These are phyloP conservation scores for Noctilio leporinus DNA, from an alignment of 2,113 vertebrate genomes.

Conservation along the genomic window DNA sequence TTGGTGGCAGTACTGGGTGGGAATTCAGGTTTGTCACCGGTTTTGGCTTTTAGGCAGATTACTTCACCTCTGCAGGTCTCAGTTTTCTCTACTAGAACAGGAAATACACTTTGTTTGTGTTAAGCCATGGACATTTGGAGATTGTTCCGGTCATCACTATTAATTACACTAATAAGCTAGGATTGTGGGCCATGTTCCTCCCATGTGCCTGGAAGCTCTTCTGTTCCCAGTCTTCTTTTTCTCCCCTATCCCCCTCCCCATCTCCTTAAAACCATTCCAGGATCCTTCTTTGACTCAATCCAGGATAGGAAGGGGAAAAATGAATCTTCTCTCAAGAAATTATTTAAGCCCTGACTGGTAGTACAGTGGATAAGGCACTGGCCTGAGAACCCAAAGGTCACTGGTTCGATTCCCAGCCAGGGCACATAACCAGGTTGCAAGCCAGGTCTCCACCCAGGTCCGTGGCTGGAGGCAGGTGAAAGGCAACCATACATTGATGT, in stretches of 20 bases:
- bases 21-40: neutral
- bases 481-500: too few relatives aligned
- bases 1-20: neutral
- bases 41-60: neutral
- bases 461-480: too few relatives aligned
- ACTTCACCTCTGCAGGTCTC: neutral
- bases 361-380: too few relatives aligned
- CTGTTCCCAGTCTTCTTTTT: neutral
- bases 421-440: too few relatives aligned
- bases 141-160: neutral
- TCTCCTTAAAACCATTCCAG: neutral
- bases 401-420: too few relatives aligned
- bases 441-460: too few relatives aligned
- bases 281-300: neutral
- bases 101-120: neutral
- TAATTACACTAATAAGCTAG: neutral
- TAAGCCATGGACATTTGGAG: neutral
- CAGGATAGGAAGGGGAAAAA: neutral
- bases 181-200: neutral
- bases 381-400: too few relatives aligned
- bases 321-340: slow-evolving; percentile 1
- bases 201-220: neutral
- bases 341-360: too few relatives aligned
- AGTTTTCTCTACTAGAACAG: neutral
- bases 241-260: neutral